Evolutionary conservation across 53 echinoderm and acorn worm genomes (phyloP).

Genomic region (Temnopleurus reevesii): DNA sequence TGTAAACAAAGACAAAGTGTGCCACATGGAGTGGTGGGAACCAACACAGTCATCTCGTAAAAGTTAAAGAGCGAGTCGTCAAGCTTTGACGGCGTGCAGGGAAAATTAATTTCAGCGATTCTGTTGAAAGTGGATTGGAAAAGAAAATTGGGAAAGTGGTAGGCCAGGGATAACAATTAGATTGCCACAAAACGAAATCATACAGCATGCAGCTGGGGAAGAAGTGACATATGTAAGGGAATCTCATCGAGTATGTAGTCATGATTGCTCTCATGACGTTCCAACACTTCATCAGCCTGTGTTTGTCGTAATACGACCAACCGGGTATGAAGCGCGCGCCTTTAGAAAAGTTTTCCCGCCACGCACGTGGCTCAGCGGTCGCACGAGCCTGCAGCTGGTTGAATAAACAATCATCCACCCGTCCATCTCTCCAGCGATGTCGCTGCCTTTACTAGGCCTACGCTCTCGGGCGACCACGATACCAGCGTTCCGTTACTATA

Average conservation of each 20-base stretch:
- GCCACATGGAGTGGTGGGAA: not conserved
- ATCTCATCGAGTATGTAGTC: not conserved
- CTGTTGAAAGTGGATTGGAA: not conserved
- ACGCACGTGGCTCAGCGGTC: not conserved
- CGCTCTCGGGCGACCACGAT: not conserved
- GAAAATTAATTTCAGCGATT: not conserved
- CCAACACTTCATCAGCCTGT: not conserved
- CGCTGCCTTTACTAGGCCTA: not conserved
- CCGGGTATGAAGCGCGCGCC: constrained; percentile 21
- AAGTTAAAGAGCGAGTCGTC: not conserved
- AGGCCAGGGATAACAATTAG: too few species aligned
- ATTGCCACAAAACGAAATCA: not conserved
- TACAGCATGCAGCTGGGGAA: not conserved
- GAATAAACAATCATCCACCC: constrained; percentile 28
- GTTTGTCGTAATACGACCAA: not conserved
- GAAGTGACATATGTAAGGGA: not conserved
- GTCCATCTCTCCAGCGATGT: not conserved
- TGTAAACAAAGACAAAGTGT: constrained; percentile 1
- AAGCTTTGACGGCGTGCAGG: not conserved
- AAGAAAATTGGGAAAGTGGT: too few species aligned
- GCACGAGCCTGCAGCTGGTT: constrained; percentile 27
- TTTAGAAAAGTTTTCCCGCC: constrained; percentile 37
- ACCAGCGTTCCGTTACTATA: constrained; percentile 26
- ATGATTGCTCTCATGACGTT: not conserved
- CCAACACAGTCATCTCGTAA: constrained; percentile 9